Evolutionary conservation across 2,888 invertebrate genomes (phyloP).

Genomic region (Margaritifera margaritifera): DNA sequence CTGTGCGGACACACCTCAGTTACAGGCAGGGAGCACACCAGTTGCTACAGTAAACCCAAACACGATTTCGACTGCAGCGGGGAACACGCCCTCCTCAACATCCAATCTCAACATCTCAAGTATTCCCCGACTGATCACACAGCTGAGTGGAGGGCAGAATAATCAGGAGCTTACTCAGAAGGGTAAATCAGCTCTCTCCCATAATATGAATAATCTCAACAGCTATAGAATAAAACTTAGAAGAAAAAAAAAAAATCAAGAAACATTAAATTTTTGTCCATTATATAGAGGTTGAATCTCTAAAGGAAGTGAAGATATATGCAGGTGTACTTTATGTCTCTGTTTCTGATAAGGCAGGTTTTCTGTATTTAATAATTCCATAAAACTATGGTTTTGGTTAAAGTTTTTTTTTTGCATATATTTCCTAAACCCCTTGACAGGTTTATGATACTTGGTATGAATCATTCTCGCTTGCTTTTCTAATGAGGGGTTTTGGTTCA

Average conservation of each 20-base stretch:
- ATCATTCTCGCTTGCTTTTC: too few relatives aligned
- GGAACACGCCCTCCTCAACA: slow-evolving; percentile 20
- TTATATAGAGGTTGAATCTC: not conserved
- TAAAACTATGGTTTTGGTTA: too few relatives aligned
- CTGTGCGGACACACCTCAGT: slow-evolving; percentile 48
- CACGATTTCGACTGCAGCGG: slow-evolving; percentile 9
- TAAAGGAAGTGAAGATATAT: too few relatives aligned
- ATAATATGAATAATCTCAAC: not conserved
- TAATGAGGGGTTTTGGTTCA: too few relatives aligned
- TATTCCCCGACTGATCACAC: slow-evolving; percentile 43
- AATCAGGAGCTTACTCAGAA: slow-evolving; percentile 76
- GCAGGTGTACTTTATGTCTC: too few relatives aligned
- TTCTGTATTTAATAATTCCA: too few relatives aligned
- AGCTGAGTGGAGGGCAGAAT: slow-evolving; percentile 75
- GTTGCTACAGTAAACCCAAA: slow-evolving; percentile 23
- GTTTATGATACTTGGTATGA: too few relatives aligned
- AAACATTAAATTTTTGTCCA: not conserved
- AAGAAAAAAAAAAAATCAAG: not conserved
- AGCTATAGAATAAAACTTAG: not conserved
- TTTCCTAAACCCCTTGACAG: too few relatives aligned
- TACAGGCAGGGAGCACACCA: slow-evolving; percentile 36
- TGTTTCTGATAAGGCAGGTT: too few relatives aligned
- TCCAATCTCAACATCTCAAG: slow-evolving; percentile 35
- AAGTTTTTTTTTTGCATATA: too few relatives aligned
- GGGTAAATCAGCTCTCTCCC: slow-evolving; percentile 44